Evolutionary conservation across 2,113 vertebrate genomes (phyloP).

Genomic region (Oncorhynchus tshawytscha): DNA sequence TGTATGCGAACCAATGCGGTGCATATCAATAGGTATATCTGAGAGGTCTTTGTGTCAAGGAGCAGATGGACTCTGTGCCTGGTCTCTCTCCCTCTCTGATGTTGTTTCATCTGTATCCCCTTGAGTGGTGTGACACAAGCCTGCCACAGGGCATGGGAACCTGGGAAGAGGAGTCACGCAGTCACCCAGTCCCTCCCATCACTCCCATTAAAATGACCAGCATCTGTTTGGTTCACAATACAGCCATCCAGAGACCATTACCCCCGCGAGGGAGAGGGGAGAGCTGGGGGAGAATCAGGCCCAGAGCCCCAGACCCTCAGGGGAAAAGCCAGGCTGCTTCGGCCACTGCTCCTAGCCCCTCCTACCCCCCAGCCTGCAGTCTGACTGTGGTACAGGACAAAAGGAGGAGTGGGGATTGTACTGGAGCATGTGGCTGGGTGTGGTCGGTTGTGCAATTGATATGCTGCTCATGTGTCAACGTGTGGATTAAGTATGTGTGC

Average conservation of each 20-base stretch:
- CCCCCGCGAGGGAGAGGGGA: constrained; percentile 49
- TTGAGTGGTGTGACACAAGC: constrained; percentile 58
- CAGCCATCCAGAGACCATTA: constrained; percentile 56
- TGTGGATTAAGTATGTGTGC: constrained; percentile 4
- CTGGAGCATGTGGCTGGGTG: not conserved
- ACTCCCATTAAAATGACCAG: constrained; percentile 53
- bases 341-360: constrained; percentile 26
- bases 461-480: constrained; percentile 5
- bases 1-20: constrained; percentile 22
- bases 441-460: constrained; percentile 6
- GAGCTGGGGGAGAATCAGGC: constrained; percentile 44
- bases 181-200: constrained; percentile 25
- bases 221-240: constrained; percentile 60
- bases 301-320: constrained; percentile 27
- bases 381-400: constrained; percentile 53
- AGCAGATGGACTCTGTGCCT: constrained; percentile 70
- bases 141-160: constrained; percentile 72
- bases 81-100: constrained; percentile 9
- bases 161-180: constrained; percentile 49
- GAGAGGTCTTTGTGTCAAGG: constrained; percentile 39
- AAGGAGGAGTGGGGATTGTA: constrained; percentile 34
- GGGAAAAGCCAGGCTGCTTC: constrained; percentile 55
- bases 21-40: constrained; percentile 12
- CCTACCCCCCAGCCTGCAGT: constrained; percentile 50
- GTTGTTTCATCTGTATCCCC: constrained; percentile 51